phyloP scores from a whole-genome alignment of 2,797 vertebrate genomes.

The Clarias fuscus region DNA sequence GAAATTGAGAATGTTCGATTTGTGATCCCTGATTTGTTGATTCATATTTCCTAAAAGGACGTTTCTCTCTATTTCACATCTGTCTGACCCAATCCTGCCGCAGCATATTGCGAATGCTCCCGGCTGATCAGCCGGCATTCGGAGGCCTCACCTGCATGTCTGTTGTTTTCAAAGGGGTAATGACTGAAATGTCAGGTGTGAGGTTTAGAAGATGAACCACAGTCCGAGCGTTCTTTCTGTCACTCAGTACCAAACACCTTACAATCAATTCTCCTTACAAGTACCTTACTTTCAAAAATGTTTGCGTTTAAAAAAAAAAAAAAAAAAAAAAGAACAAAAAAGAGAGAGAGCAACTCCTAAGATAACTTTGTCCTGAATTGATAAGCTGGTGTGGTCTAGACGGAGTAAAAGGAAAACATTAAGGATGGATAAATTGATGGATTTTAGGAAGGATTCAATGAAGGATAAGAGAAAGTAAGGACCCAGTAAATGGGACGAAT shows the following conservation, averaged over 20 bases:
- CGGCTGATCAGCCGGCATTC: not conserved
- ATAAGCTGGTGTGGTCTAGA: not conserved
- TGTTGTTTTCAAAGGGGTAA: not conserved
- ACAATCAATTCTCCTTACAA: too few species aligned
- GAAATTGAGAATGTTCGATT: not conserved
- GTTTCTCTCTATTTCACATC: not conserved
- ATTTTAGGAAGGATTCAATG: not conserved
- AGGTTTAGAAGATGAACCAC: not conserved
- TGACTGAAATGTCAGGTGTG: not conserved
- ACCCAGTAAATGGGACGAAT: not conserved
- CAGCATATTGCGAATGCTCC: not conserved
- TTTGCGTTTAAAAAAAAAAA: not conserved
- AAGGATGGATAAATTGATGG: not conserved
- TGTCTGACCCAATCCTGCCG: not conserved
- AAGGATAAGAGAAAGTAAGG: not conserved
- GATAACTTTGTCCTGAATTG: not conserved
- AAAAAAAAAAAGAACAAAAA: too few species aligned
- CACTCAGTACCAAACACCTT: not conserved
- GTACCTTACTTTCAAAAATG: not conserved
- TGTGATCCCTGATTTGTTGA: not conserved
- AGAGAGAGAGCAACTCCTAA: not conserved
- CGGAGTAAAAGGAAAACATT: not conserved
- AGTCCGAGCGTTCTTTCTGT: not conserved
- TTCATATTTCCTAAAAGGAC: not conserved
- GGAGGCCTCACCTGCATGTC: not conserved